phyloP scores from a whole-genome alignment of 2,797 vertebrate species.

The Melanogrammus aeglefinus region DNA sequence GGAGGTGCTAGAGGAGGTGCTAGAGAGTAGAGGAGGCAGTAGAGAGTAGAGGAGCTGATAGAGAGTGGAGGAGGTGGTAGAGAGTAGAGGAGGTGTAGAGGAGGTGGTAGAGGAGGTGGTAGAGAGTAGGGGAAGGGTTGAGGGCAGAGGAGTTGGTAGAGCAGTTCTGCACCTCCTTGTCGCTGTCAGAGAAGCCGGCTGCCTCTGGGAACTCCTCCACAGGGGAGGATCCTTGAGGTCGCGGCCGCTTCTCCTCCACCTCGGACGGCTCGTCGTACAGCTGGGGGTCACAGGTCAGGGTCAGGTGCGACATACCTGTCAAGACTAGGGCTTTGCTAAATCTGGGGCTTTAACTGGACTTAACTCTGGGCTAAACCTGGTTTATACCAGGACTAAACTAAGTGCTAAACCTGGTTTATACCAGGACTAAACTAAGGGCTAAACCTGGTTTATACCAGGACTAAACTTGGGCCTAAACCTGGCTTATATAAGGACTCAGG shows the following conservation, averaged over 20 bases:
- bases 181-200: constrained; percentile 68
- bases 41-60: neutral
- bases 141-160: neutral
- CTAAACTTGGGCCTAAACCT: too few species aligned
- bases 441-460: too few species aligned
- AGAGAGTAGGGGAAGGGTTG: neutral
- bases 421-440: too few species aligned
- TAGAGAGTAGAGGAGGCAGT: neutral
- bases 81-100: neutral
- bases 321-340: neutral
- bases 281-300: constrained; percentile 56
- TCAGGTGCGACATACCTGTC: neutral
- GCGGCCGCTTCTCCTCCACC: constrained; percentile 84
- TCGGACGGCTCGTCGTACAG: constrained; percentile 78
- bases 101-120: neutral
- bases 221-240: constrained; percentile 95
- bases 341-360: too few species aligned
- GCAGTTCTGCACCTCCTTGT: constrained; percentile 73
- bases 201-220: constrained; percentile 85
- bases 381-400: too few species aligned
- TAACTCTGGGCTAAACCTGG: too few species aligned
- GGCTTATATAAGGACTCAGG: too few species aligned
- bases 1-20: neutral
- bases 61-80: neutral
- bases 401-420: too few species aligned